Conservation (phyloP, 2,888 invertebrate genomes). For the Nemotelus pantherinus region DNA sequence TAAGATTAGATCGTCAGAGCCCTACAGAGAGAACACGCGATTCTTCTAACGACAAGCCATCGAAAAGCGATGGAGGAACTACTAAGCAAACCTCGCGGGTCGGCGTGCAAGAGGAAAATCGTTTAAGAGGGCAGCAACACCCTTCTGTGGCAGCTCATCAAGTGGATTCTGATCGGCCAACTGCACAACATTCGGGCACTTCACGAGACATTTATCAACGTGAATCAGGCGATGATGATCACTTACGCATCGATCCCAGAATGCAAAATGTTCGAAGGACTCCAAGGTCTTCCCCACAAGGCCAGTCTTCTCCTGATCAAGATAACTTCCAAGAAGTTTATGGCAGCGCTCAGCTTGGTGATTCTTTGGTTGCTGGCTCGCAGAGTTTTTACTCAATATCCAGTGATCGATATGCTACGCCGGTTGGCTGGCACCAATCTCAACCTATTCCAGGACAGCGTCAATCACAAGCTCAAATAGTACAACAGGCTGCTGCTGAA, state of each 20-base stretch:
- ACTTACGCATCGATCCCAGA: too few species aligned
- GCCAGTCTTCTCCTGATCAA: conserved; percentile 26
- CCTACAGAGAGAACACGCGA: too few species aligned
- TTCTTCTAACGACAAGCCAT: too few species aligned
- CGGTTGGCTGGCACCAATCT: conserved; percentile 23
- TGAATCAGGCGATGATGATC: too few species aligned
- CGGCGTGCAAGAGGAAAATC: neutral
- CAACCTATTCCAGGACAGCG: conserved; percentile 15
- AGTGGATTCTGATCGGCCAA: too few species aligned
- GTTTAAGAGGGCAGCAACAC: neutral
- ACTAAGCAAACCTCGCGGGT: too few species aligned
- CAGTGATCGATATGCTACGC: conserved; percentile 12
- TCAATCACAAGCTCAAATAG: neutral
- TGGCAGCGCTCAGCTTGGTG: conserved; percentile 5
- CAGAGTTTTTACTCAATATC: conserved; percentile 32
- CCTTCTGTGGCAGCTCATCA: too few species aligned
- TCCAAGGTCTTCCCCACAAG: conserved; percentile 26
- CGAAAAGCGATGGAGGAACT: too few species aligned
- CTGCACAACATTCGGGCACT: too few species aligned
- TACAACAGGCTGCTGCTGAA: neutral
- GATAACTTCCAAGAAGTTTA: conserved; percentile 15
- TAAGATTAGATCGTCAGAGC: too few species aligned
- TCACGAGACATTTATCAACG: too few species aligned
- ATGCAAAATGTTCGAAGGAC: conserved; percentile 13
- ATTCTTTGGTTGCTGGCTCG: neutral